A percentile compares a stretch with the other conserved stretches of the same genome.
phyloP scores from a whole-genome alignment of 2,888 invertebrate species.

The Leptinotarsa peninsularis region DNA sequence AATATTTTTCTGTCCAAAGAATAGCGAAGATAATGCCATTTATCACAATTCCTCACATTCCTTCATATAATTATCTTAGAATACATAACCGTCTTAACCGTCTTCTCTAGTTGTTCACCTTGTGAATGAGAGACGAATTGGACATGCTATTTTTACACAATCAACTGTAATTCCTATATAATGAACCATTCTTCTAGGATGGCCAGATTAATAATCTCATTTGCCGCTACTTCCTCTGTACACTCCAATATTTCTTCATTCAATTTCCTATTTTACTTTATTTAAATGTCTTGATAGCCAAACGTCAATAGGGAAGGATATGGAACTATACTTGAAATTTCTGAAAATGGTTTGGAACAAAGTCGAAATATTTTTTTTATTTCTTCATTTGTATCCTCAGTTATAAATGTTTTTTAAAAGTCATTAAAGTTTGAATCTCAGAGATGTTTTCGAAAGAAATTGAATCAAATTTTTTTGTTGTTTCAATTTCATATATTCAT shows the following conservation, averaged over 20 bases:
- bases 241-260: not conserved
- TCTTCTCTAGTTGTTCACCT: slow-evolving; percentile 29
- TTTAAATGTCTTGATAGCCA: not conserved
- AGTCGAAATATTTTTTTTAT: no score
- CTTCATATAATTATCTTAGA: slow-evolving; percentile 12
- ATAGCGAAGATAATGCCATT: not conserved
- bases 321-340: not conserved
- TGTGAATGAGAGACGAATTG: slow-evolving; percentile 18
- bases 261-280: not conserved
- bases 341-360: not conserved
- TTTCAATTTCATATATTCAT: no score
- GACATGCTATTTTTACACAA: slow-evolving; percentile 3
- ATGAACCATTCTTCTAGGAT: not conserved
- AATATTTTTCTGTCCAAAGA: slow-evolving; percentile 10
- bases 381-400: no score
- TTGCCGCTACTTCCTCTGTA: not conserved
- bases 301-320: no score
- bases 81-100: slow-evolving; percentile 23
- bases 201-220: not conserved
- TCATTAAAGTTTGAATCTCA: no score
- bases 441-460: no score
- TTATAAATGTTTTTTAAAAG: no score
- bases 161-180: slow-evolving; percentile 7
- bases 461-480: no score
- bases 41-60: slow-evolving; percentile 18